Base-by-base conservation (phyloP, 1,140 invertebrate species). In the Tetraneura akinire region DNA sequence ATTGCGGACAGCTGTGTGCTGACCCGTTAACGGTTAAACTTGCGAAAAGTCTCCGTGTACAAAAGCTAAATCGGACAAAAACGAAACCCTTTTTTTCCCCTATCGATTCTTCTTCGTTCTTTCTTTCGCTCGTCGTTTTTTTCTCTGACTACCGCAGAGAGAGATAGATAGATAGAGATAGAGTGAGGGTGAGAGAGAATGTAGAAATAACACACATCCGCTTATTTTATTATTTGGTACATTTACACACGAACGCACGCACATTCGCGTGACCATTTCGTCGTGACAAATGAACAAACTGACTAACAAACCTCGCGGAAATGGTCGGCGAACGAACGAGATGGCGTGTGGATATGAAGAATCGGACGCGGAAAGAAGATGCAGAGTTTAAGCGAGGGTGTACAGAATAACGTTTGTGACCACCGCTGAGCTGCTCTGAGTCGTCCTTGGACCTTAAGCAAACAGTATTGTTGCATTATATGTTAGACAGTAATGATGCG, bases 271-370 rank as follows among this genome's bases (percentile, higher is more conserved):
- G 73, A 45, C 29, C 53, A 23, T 42, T 37, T n/a, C 73, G 73
- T 55, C 21, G 51, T 76, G 73, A 76, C 73, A 76, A 57, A 76
- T 60, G 73, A 76, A 76, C 73, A 76, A 37, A 53, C 73, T 57
- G 73, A 76, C 73, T 73, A 26, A n/a, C n/a, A n/a, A 9, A 1
- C 26, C 32, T 29, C 57, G 45, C 13, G 73, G 53, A 55, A 60
- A 37, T 11, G 18, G 14, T 3, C n/a, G 10, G 16, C 16, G 26
- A 5, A 4, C 9, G 6, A 29, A 23, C 14, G 57, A n/a, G 18
- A n/a, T 18, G 11, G 14, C 0, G 8, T 3, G n/a, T 8, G 32
- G n/a, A n/a, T n/a, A n/a, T n/a, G n/a, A n/a, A n/a, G n/a, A n/a
- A n/a, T n/a, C n/a, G n/a, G n/a, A 14, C 32, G 14, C n/a, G 14